Percentiles rank a stretch among this genome's conserved stretches.
phyloP scores from a whole-genome alignment of 2,113 vertebrate species.

The Prietella phreatophila region DNA sequence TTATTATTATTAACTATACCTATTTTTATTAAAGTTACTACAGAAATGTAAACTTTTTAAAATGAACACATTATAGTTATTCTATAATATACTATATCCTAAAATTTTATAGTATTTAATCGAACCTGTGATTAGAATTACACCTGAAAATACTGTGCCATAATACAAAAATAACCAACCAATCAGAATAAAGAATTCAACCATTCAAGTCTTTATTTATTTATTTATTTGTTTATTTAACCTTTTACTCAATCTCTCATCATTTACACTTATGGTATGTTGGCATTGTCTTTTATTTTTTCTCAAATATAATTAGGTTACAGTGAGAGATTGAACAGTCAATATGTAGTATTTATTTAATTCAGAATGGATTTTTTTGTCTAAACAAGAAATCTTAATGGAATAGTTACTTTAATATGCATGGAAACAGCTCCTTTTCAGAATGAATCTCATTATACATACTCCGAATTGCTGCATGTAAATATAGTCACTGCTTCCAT shows the following conservation, averaged over 20 bases:
- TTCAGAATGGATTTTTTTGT: neutral
- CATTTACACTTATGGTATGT: no score
- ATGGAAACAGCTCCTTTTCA: slow-evolving; percentile 13
- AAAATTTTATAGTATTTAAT: neutral
- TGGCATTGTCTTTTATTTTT: no score
- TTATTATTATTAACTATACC: neutral
- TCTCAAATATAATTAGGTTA: neutral
- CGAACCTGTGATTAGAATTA: neutral
- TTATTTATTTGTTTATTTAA: no score
- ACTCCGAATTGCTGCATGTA: slow-evolving; percentile 6
- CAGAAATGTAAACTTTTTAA: neutral
- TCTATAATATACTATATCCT: no score
- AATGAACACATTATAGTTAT: neutral
- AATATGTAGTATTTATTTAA: slow-evolving; percentile 15
- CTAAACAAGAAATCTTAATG: slow-evolving; percentile 38
- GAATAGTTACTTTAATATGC: slow-evolving; percentile 22
- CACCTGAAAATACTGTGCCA: neutral
- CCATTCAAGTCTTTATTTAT: no score
- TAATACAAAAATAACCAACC: neutral
- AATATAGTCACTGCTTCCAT: slow-evolving; percentile 9
- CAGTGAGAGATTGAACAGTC: neutral
- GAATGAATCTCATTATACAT: neutral
- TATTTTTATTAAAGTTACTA: neutral
- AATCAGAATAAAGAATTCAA: neutral
- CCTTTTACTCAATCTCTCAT: no score